A percentile compares a stretch with the other conserved stretches of the same genome.
Conservation (phyloP, 2,888 invertebrate genomes). For the Lathronympha strigana region DNA sequence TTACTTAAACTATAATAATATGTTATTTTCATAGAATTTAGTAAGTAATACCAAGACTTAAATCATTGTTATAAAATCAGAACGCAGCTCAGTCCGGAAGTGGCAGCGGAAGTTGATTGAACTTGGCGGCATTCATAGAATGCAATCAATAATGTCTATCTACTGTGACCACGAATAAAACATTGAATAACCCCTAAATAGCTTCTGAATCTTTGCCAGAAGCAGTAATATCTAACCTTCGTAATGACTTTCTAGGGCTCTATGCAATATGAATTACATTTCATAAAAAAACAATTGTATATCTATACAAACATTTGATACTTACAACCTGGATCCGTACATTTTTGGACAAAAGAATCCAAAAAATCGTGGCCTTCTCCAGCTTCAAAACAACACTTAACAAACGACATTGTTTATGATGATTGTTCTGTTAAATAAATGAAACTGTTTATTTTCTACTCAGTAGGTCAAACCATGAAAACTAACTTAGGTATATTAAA, state of each 20-base stretch:
- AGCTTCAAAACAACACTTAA: conserved; percentile 92
- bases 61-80: conserved; percentile 9
- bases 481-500: conserved; percentile 10
- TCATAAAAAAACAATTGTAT: neutral
- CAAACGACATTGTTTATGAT: conserved; percentile 83
- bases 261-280: conserved; percentile 17
- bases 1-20: neutral
- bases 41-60: too few relatives aligned
- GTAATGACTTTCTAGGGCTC: neutral
- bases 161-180: conserved; percentile 11
- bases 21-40: too few relatives aligned
- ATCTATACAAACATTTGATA: conserved; percentile 59
- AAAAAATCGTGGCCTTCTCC: conserved; percentile 89
- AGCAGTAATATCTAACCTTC: conserved; percentile 6
- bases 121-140: conserved; percentile 43
- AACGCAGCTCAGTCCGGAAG: conserved; percentile 37
- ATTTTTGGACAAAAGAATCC: conserved; percentile 90
- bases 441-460: neutral
- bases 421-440: conserved; percentile 1
- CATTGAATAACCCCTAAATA: conserved; percentile 3
- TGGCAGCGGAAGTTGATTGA: conserved; percentile 43
- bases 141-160: conserved; percentile 38
- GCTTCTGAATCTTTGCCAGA: conserved; percentile 29
- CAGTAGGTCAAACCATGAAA: neutral
- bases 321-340: conserved; percentile 93